Evolutionary conservation across 2,888 invertebrate species (phyloP).

Genomic region (Heliconius cydno): DNA sequence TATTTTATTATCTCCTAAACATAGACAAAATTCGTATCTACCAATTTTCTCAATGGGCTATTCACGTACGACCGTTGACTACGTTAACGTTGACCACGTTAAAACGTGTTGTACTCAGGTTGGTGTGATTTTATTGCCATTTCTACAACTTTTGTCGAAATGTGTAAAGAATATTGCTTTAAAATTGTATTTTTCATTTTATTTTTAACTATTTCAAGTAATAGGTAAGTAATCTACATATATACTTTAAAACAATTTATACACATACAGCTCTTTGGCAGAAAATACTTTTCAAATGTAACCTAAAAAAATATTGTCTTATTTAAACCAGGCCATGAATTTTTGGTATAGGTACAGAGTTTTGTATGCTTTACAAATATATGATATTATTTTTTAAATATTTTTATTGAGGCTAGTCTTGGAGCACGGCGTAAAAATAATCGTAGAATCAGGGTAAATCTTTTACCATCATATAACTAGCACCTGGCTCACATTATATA

Average conservation of each 20-base stretch:
- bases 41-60: constrained; percentile 4
- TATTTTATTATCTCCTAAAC: neutral
- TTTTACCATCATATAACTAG: neutral
- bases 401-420: too few species aligned
- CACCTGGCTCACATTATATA: neutral
- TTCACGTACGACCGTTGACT: constrained; percentile 5
- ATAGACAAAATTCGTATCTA: neutral
- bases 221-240: neutral
- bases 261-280: neutral
- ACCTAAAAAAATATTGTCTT: neutral
- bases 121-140: constrained; percentile 9
- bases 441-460: neutral
- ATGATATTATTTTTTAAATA: too few species aligned
- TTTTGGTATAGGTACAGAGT: too few species aligned
- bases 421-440: neutral
- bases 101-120: neutral
- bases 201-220: neutral
- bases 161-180: constrained; percentile 5
- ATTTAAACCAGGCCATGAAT: too few species aligned
- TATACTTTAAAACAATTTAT: neutral
- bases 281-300: neutral
- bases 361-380: too few species aligned
- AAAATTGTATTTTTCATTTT: constrained; percentile 17
- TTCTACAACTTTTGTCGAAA: neutral
- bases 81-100: too few species aligned